Base-by-base conservation (phyloP, 1,140 invertebrate species). In the Drosophila asahinai region DNA sequence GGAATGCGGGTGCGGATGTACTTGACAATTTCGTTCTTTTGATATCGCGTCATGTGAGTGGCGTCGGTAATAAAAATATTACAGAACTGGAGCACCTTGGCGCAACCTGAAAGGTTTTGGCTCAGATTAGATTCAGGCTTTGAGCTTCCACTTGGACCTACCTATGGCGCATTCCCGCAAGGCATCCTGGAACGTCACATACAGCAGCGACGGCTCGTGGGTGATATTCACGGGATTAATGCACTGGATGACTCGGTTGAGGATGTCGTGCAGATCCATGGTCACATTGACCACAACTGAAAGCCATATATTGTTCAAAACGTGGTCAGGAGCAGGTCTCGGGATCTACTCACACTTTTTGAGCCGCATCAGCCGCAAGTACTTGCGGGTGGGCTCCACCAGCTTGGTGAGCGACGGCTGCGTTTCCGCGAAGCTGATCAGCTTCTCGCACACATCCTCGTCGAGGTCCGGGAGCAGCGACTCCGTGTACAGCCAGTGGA, bases 401-500 rank as follows among this genome's bases (percentile, higher is more conserved):
- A 96, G 94, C 52, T 94, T 94, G 22, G 92, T 93, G 64, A 95
- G 93, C 36, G 94, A 94, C 5, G 93, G 93, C 59, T 95, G 89
- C 48, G 93, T 91, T 47, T 93, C 82, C 38, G 94, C 93, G 57
- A 93, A 91, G 80, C 93, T 93, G 14, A 95, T 94, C 43, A 95
- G 94, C 58, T 94, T 93, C 63, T 93, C 93, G 27, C 94, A 95
- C 6, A 94, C 94, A 40, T 94, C 92, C 80, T 95, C 95, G 22
- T 94, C 93, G 51, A 96, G 86, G 66, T 93, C 91, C 12, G 95
- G 95, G 27, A 92, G 59, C 76, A 96, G 90, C 74, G 95, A 95
- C 81, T 95, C 95, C n/a, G 95, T 93, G 80, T 96, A 96, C 11
- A 96, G 83, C 90, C 94, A 96, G 89, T 96, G 94, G 12, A 96